A percentile compares a stretch with the other conserved stretches of the same genome.
Conservation (phyloP, 2,797 vertebrate genomes). For the Galagoides demidoff region DNA sequence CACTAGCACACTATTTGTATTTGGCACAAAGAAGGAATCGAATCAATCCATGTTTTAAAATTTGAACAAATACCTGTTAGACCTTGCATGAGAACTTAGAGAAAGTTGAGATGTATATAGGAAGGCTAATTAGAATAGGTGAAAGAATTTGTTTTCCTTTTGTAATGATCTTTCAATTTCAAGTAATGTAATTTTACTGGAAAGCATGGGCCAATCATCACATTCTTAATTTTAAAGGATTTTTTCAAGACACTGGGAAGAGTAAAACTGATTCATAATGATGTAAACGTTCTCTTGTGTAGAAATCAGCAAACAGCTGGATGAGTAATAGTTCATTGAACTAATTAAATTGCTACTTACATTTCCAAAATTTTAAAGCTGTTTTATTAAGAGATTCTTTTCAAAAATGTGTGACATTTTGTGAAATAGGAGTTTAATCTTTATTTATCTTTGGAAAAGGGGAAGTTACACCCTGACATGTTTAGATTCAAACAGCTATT, state of each 20-base stretch:
- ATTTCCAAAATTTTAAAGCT: not conserved
- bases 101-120: not conserved
- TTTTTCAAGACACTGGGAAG: slow-evolving; percentile 96
- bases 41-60: slow-evolving; percentile 33
- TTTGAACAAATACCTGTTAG: not conserved
- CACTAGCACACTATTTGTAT: not conserved
- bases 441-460: slow-evolving; percentile 17
- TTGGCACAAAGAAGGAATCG: not conserved
- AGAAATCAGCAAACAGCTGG: slow-evolving; percentile 99
- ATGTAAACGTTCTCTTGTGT: slow-evolving; percentile 96
- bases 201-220: slow-evolving; percentile 31
- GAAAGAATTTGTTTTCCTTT: slow-evolving; percentile 18
- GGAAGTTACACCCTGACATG: not conserved
- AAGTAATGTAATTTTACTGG: slow-evolving; percentile 28
- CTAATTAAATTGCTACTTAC: not conserved
- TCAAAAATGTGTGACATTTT: not conserved
- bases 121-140: not conserved
- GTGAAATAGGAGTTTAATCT: slow-evolving; percentile 14
- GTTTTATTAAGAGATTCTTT: not conserved
- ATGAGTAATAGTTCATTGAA: slow-evolving; percentile 85
- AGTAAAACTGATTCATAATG: slow-evolving; percentile 97
- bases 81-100: not conserved
- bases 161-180: slow-evolving; percentile 8
- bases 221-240: slow-evolving; percentile 88
- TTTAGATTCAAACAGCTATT: not conserved